A percentile compares a stretch with the other conserved stretches of the same genome.
phyloP scores from a whole-genome alignment of 2,113 vertebrate species.

The Sinocyclocheilus rhinocerous region DNA sequence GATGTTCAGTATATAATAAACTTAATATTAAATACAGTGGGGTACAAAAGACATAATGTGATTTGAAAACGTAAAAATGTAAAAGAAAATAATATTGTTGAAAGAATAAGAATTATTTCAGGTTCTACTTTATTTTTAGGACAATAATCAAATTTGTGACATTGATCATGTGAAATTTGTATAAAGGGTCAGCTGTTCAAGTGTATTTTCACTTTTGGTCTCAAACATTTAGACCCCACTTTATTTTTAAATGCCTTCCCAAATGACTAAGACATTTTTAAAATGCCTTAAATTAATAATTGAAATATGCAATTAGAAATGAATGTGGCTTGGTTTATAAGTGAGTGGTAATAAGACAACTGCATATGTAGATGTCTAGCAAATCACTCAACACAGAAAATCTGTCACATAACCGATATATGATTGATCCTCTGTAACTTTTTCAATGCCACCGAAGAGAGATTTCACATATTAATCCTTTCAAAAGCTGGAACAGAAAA shows the following conservation, averaged over 20 bases:
- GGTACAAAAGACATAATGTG: neutral
- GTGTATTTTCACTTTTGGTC: neutral
- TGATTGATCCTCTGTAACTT: neutral
- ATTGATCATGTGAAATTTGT: neutral
- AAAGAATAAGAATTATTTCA: neutral
- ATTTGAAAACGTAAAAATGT: neutral
- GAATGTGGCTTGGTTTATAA: neutral
- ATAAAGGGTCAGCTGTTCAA: neutral
- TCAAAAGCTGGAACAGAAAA: constrained; percentile 64
- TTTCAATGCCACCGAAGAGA: neutral
- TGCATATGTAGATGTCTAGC: neutral
- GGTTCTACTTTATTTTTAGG: neutral
- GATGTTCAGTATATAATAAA: neutral
- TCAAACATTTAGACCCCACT: neutral
- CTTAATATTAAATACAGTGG: neutral
- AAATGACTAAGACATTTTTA: neutral
- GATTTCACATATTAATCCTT: constrained; percentile 14
- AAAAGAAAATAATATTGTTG: neutral
- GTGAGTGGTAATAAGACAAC: neutral
- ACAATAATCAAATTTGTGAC: neutral
- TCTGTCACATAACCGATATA: constrained; percentile 1
- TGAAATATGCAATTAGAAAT: neutral
- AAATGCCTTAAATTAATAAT: neutral
- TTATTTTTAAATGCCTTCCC: neutral
- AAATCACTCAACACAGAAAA: neutral